Evolutionary conservation across 2,888 invertebrate species (phyloP), one percentile per base, ranked within the genome.

Genomic region (Drosophila histrio): DNA sequence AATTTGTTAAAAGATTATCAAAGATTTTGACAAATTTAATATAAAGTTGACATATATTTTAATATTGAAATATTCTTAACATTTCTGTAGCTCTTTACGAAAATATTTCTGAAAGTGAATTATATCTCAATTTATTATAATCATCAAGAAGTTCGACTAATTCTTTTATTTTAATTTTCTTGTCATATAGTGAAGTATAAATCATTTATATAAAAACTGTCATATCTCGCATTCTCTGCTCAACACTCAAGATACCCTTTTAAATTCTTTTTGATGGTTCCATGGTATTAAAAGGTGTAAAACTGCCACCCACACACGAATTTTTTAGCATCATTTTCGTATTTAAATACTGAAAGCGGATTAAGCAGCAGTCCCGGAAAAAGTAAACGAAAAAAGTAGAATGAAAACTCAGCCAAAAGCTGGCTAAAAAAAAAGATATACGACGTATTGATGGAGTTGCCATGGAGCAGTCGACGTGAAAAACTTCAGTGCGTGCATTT

Each of bases 341-440:
- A 88, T 87, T 86, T 88, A 88, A 88, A 85, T 87, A 85, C 88
- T 74, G 74, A 81, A 89, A 89, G 85, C 87, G 87, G 87, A 88
- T 89, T 89, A 89, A 80, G 63, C 63, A 63, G 64, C 71, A 63
- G 56, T 44, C 44, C 46, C 32, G 28, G 44, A 46, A 64, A 53
- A 32, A 47, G 38, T 32, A n/a, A 13, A 30, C 1, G 24, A 28
- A 30, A 47, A 28, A 38, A 34, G 11, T 21, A 9, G 2, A 71
- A 52, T 28, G 30, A 21, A 62, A 30, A 17, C 54, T n/a, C 62
- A 60, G 46, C 34, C 50, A 75, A 79, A 66, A 74, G 67, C 83
- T 77, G 63, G 38, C 50, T 61, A 69, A 66, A 50, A 47, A 22
- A 43, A 58, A 22, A 43, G 41, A 38, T 61, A 67, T 67, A 79